These are phyloP conservation scores for Hydrolagus colliei DNA, from an alignment of 2,797 vertebrate species.

Conservation along the genomic window DNA sequence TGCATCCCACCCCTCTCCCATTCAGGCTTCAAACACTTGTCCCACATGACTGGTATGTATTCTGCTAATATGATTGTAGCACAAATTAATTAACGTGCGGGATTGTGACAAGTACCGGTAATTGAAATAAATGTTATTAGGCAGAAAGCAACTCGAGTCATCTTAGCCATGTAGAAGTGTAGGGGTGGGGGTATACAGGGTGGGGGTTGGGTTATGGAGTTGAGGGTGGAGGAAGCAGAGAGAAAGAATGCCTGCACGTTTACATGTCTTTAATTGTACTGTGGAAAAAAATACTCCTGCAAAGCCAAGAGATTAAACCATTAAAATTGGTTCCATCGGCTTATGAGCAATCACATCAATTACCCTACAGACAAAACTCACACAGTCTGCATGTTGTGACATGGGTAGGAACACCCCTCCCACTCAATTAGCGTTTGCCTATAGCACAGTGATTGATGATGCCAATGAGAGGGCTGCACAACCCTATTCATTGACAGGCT, in stretches of 20 bases:
- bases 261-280: neutral
- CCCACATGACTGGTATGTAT: neutral
- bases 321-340: neutral
- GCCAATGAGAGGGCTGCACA: neutral
- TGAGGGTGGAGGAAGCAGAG: too few relatives aligned
- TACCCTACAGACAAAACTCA: neutral
- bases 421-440: conserved; percentile 12
- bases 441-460: neutral
- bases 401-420: neutral
- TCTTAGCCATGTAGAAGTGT: too few relatives aligned
- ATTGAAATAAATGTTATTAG: neutral
- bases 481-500: neutral
- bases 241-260: too few relatives aligned
- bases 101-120: neutral
- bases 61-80: neutral
- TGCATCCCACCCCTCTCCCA: neutral
- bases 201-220: too few relatives aligned
- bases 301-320: neutral
- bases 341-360: conserved; percentile 2
- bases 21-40: neutral
- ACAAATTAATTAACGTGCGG: neutral
- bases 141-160: neutral
- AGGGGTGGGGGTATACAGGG: too few relatives aligned
- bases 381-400: neutral
- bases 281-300: neutral